Percentiles rank a stretch among this genome's conserved stretches.
Evolutionary conservation across 2,113 vertebrate genomes (phyloP).

Genomic region (Nerophis ophidion): DNA sequence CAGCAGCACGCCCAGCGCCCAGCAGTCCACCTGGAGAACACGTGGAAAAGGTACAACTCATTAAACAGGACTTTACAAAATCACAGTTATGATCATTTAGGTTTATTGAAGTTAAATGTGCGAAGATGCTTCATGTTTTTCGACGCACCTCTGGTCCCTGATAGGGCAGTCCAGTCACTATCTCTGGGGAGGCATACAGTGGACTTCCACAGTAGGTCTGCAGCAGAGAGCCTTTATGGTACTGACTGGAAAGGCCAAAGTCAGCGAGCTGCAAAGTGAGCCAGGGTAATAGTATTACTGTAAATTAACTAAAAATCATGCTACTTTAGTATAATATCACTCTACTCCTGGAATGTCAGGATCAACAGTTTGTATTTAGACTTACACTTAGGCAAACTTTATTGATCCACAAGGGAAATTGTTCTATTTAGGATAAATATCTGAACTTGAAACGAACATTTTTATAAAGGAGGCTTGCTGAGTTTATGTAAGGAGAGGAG

Average conservation of each 20-base stretch:
- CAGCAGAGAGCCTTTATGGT: conserved; percentile 57
- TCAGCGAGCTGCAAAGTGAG: conserved; percentile 68
- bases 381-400: too few species aligned
- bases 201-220: conserved; percentile 79
- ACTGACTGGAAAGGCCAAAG: conserved; percentile 76
- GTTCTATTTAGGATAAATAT: too few species aligned
- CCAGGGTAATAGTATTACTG: conserved; percentile 7
- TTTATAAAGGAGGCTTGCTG: conserved; percentile 29
- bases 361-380: too few species aligned
- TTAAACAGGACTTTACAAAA: not conserved
- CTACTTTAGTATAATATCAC: not conserved
- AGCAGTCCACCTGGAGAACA: conserved; percentile 73
- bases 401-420: too few species aligned
- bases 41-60: conserved; percentile 5
- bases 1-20: conserved; percentile 75
- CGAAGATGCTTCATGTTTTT: not conserved
- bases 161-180: conserved; percentile 74
- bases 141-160: conserved; percentile 73
- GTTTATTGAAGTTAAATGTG: too few species aligned
- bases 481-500: conserved; percentile 21
- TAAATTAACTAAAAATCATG: not conserved
- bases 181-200: conserved; percentile 76
- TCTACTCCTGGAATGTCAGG: not conserved
- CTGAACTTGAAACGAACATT: not conserved
- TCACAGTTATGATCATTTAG: too few species aligned